Percentiles rank a stretch among this genome's conserved stretches.
These are phyloP conservation scores for Eulacestoma nigropectus DNA, from an alignment of 2,113 vertebrate genomes.

Conservation along the genomic window DNA sequence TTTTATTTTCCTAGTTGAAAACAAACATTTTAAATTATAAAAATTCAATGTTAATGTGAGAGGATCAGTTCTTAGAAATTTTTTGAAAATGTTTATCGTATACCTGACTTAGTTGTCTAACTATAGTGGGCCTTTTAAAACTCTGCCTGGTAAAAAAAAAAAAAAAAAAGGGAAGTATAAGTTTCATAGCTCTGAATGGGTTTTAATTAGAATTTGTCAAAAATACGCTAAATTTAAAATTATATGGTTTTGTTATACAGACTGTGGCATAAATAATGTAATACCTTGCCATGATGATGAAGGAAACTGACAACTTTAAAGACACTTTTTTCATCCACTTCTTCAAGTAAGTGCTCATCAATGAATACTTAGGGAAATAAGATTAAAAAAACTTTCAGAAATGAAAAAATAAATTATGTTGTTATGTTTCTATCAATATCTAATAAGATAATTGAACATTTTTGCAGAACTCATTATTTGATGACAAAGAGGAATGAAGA, in stretches of 20 bases:
- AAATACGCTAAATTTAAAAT: neutral
- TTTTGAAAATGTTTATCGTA: neutral
- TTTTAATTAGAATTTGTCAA: neutral
- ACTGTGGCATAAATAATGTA: neutral
- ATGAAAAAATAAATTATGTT: too few species aligned
- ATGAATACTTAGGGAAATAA: neutral
- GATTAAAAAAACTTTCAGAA: neutral
- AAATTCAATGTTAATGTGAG: neutral
- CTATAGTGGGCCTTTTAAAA: neutral
- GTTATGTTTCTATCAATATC: neutral
- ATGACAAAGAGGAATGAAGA: neutral
- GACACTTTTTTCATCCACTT: neutral
- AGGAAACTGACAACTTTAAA: neutral
- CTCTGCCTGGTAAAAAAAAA: neutral
- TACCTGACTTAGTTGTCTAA: neutral
- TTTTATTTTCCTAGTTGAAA: neutral
- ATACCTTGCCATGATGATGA: neutral
- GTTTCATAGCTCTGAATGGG: neutral
- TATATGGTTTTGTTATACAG: neutral
- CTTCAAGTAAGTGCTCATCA: neutral
- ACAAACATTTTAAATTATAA: neutral
- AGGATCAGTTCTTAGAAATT: neutral
- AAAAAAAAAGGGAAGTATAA: neutral
- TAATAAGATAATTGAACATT: neutral
- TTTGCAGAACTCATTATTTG: neutral